Percentiles rank a stretch among this genome's conserved stretches.
phyloP scores from a whole-genome alignment of 2,888 invertebrate genomes.

The Aporophyla nigra region DNA sequence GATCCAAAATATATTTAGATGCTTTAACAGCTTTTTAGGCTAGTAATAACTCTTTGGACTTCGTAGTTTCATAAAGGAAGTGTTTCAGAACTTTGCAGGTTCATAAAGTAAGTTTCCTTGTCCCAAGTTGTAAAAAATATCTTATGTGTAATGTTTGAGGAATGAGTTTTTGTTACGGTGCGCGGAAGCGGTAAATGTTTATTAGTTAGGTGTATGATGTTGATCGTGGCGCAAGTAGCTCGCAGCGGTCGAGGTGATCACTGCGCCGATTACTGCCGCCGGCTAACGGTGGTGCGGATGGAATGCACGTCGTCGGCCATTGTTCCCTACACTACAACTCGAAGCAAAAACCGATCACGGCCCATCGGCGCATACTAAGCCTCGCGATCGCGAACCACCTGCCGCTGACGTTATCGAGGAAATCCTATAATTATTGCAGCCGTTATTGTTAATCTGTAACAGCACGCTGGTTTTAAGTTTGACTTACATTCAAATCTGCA shows the following conservation, averaged over 20 bases:
- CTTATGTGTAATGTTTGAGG: conserved; percentile 28
- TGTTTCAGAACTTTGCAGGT: conserved; percentile 14
- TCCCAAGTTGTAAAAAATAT: conserved; percentile 23
- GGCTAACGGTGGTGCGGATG: conserved; percentile 85
- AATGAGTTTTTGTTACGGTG: conserved; percentile 52
- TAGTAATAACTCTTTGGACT: conserved; percentile 16
- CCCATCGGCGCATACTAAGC: conserved; percentile 81
- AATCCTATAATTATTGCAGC: conserved; percentile 58
- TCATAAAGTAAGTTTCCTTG: conserved; percentile 8
- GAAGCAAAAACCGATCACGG: conserved; percentile 83
- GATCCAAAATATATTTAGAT: conserved; percentile 44
- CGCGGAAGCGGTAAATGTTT: conserved; percentile 68
- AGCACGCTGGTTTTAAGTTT: conserved; percentile 24
- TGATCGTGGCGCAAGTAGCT: conserved; percentile 61
- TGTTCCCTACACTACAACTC: conserved; percentile 79
- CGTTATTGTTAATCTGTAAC: conserved; percentile 45
- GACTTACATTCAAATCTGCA: conserved; percentile 55
- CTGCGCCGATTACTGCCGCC: conserved; percentile 81
- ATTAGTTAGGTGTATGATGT: conserved; percentile 66
- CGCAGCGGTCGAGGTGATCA: conserved; percentile 71
- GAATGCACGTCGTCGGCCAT: conserved; percentile 86
- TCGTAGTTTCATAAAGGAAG: conserved; percentile 23
- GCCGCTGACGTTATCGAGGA: conserved; percentile 67
- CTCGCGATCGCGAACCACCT: conserved; percentile 75
- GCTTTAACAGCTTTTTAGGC: conserved; percentile 22